Evolutionary conservation across 2,113 vertebrate genomes (phyloP).

Genomic region (Carollia perspicillata): DNA sequence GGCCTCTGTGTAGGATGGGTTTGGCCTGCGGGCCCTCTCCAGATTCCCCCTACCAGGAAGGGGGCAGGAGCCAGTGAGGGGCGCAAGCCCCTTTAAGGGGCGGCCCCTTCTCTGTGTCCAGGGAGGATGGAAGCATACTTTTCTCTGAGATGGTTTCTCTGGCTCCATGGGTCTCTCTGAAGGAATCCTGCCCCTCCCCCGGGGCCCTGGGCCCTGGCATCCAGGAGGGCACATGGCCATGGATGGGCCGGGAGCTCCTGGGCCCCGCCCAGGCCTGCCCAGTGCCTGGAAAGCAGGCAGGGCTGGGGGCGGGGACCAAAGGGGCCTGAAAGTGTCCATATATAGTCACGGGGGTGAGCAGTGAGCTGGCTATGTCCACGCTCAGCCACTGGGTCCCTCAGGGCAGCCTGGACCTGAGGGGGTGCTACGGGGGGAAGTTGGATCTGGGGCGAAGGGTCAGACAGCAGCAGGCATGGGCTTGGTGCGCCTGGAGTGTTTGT

Average conservation of each 20-base stretch:
- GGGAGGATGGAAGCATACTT: neutral
- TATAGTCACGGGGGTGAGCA: constrained; percentile 78
- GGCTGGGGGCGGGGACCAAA: constrained; percentile 65
- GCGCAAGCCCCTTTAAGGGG: constrained; percentile 46
- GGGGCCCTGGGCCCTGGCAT: neutral
- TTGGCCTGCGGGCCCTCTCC: neutral
- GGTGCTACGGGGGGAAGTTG: neutral
- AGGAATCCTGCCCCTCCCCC: constrained; percentile 29
- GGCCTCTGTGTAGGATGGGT: neutral
- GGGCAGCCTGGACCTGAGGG: neutral
- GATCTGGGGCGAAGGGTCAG: neutral
- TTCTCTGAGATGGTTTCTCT: neutral
- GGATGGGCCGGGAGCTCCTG: constrained; percentile 59
- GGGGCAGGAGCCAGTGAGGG: neutral
- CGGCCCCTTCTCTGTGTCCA: neutral
- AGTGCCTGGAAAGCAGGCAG: constrained; percentile 67
- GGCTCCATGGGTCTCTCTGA: neutral
- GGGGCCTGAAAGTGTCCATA: constrained; percentile 79
- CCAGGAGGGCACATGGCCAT: constrained; percentile 44
- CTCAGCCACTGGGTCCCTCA: neutral
- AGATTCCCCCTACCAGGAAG: neutral
- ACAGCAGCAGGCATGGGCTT: neutral
- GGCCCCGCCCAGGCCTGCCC: constrained; percentile 63
- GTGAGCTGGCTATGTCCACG: neutral
- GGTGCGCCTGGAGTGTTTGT: neutral